These are phyloP conservation scores for Orchesellides sinensis DNA, from an alignment of 2,888 invertebrate species.

Conservation along the genomic window DNA sequence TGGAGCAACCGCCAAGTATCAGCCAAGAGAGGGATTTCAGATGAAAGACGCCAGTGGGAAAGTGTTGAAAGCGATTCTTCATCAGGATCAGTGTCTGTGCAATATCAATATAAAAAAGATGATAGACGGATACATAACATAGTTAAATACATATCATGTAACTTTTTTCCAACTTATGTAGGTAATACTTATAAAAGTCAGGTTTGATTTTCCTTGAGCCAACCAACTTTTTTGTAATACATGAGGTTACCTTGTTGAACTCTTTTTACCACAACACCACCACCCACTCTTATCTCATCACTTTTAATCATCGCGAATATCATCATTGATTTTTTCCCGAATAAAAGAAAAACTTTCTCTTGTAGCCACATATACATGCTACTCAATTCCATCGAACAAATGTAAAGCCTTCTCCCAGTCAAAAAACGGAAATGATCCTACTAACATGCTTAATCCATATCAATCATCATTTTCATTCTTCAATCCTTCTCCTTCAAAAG, in stretches of 20 bases:
- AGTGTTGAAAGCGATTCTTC: conserved; percentile 72
- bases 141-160: too few species aligned
- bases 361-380: too few species aligned
- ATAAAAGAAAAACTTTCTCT: conserved; percentile 24
- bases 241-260: not conserved
- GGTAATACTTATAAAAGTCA: too few species aligned
- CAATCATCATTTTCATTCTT: conserved; percentile 41
- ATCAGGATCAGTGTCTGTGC: conserved; percentile 73
- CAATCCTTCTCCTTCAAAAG: not conserved
- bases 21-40: conserved; percentile 73
- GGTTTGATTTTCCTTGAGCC: too few species aligned
- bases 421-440: conserved; percentile 15
- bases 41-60: conserved; percentile 71
- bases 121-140: conserved; percentile 12
- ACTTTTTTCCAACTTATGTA: too few species aligned
- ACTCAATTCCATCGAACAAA: too few species aligned
- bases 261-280: not conserved
- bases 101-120: conserved; percentile 22
- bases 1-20: conserved; percentile 68
- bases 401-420: too few species aligned
- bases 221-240: too few species aligned
- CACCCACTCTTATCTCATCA: not conserved
- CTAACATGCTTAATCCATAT: conserved; percentile 40
- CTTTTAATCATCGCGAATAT: too few species aligned
- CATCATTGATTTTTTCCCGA: not conserved